phyloP scores from a whole-genome alignment of 2,888 invertebrate species.

The Cabera pusaria region DNA sequence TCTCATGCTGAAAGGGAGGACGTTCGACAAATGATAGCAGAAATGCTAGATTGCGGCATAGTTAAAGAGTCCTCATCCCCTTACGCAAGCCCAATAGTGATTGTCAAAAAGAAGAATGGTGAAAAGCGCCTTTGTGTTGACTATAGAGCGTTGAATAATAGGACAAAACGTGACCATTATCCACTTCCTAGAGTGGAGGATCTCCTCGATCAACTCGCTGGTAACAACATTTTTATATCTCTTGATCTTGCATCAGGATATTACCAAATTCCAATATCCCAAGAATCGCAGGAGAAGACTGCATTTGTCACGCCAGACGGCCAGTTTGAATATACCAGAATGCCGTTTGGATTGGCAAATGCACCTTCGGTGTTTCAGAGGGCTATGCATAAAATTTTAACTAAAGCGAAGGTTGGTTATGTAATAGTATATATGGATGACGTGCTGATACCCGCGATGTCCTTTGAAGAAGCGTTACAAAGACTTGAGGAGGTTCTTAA shows the following conservation, averaged over 20 bases:
- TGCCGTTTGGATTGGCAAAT: neutral
- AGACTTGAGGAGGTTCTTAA: constrained; percentile 1
- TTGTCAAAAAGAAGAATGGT: neutral
- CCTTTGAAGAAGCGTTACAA: neutral
- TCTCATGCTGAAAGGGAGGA: neutral
- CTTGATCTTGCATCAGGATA: constrained; percentile 1
- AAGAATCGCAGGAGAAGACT: neutral
- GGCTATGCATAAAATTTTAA: neutral
- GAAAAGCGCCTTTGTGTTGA: neutral
- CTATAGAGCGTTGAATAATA: constrained; percentile 14
- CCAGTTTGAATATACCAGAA: neutral
- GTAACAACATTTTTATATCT: neutral
- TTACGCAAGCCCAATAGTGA: neutral
- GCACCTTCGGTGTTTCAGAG: neutral
- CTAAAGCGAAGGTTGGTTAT: neutral
- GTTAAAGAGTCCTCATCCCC: neutral
- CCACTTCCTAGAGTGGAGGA: neutral
- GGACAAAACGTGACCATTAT: constrained; percentile 6
- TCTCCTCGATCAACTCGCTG: neutral
- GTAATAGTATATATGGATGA: constrained; percentile 3
- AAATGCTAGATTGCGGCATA: neutral
- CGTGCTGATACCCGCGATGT: neutral
- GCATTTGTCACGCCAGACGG: neutral
- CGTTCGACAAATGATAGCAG: neutral
- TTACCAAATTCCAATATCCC: neutral